phyloP scores from a whole-genome alignment of 2,113 vertebrate genomes.

The Peromyscus polionotus region DNA sequence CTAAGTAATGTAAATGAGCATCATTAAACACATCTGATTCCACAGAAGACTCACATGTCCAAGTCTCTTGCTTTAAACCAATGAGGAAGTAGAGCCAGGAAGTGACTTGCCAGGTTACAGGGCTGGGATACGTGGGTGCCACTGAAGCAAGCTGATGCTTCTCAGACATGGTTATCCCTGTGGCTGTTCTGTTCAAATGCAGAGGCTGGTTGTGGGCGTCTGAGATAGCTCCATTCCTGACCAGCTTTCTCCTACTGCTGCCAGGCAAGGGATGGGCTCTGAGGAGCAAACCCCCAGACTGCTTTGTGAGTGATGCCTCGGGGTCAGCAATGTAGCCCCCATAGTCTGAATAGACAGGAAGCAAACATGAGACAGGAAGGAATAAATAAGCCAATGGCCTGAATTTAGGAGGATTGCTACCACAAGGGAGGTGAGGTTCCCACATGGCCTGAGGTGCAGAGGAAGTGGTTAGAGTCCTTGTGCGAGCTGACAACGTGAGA shows the following conservation, averaged over 20 bases:
- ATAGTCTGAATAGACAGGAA: slow-evolving; percentile 59
- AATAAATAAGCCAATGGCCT: slow-evolving; percentile 64
- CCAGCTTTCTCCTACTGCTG: not conserved
- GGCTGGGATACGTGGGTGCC: not conserved
- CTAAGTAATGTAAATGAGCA: slow-evolving; percentile 4
- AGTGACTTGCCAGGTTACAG: not conserved
- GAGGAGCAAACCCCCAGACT: not conserved
- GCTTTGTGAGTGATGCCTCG: not conserved
- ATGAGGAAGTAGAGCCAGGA: slow-evolving; percentile 12
- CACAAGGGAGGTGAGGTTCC: slow-evolving; percentile 54
- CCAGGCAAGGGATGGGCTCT: not conserved
- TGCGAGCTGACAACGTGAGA: slow-evolving; percentile 49
- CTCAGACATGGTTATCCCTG: not conserved
- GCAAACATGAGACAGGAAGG: slow-evolving; percentile 64
- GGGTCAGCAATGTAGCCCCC: not conserved
- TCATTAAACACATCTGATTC: not conserved
- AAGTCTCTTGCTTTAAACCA: not conserved
- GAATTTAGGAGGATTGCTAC: slow-evolving; percentile 61
- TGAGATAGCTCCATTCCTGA: not conserved
- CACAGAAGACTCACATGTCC: not conserved
- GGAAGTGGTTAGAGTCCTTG: slow-evolving; percentile 79
- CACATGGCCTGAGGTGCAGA: slow-evolving; percentile 61
- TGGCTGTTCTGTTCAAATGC: not conserved
- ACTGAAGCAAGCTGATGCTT: not conserved
- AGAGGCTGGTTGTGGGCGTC: not conserved